These are phyloP conservation scores for Piaya cayana DNA, from an alignment of 2,113 vertebrate species.

Conservation along the genomic window DNA sequence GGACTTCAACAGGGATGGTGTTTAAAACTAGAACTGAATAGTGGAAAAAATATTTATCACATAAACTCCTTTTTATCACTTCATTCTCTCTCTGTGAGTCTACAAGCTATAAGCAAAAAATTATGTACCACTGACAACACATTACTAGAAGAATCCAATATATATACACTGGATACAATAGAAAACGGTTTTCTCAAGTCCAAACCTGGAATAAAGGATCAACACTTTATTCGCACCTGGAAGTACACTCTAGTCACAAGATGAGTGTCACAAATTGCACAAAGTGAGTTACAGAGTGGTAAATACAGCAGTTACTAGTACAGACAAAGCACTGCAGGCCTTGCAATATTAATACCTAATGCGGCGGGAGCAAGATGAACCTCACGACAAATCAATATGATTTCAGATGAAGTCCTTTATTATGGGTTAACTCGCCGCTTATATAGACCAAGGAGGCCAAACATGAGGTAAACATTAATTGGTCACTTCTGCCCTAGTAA, in stretches of 20 bases:
- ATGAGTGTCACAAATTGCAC: neutral
- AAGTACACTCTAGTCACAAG: neutral
- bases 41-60: neutral
- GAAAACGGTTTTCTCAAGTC: neutral
- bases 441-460: too few relatives aligned
- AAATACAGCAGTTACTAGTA: neutral
- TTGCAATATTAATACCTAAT: accelerated
- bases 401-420: too few relatives aligned
- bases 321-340: neutral
- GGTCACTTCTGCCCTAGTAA: too few relatives aligned
- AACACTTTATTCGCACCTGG: neutral
- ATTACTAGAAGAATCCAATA: neutral
- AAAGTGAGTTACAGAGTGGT: neutral
- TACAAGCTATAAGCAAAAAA: neutral
- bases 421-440: too few relatives aligned
- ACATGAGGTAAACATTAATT: too few relatives aligned
- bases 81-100: neutral
- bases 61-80: neutral
- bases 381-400: too few relatives aligned
- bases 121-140: neutral
- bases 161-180: neutral
- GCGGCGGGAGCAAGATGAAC: too few relatives aligned
- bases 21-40: neutral
- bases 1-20: neutral
- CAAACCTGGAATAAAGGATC: neutral